These are phyloP conservation scores for Hirundo rustica DNA, from an alignment of 2,797 vertebrate species.

Conservation along the genomic window DNA sequence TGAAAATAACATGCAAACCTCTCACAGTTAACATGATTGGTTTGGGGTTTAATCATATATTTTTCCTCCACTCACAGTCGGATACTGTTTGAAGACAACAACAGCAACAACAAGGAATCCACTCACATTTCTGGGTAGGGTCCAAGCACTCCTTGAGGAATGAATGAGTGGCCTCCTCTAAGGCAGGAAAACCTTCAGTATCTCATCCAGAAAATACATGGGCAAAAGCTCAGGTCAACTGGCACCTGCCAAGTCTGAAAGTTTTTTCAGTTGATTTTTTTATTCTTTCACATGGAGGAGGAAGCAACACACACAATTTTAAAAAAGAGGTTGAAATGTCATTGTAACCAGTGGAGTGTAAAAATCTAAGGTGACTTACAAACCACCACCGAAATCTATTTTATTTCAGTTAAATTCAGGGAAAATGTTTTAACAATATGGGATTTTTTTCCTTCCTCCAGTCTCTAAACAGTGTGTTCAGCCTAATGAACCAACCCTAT, in stretches of 20 bases:
- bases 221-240: neutral
- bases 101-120: neutral
- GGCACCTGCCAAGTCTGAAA: neutral
- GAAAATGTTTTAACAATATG: neutral
- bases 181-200: neutral
- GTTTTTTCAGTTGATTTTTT: neutral
- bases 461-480: neutral
- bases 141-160: neutral
- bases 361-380: neutral
- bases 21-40: neutral
- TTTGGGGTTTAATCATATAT: neutral
- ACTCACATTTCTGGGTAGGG: neutral
- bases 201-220: slow-evolving; percentile 6
- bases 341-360: neutral
- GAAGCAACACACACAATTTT: neutral
- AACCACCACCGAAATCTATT: neutral
- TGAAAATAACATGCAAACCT: neutral
- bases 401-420: neutral
- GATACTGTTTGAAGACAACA: slow-evolving; percentile 16
- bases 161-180: slow-evolving; percentile 20
- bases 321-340: neutral
- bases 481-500: neutral
- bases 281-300: neutral
- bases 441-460: neutral
- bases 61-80: neutral